A percentile compares a stretch with the other conserved stretches of the same genome.
Evolutionary conservation across 2,113 vertebrate species (phyloP).

Genomic region (Nesoenas mayeri): DNA sequence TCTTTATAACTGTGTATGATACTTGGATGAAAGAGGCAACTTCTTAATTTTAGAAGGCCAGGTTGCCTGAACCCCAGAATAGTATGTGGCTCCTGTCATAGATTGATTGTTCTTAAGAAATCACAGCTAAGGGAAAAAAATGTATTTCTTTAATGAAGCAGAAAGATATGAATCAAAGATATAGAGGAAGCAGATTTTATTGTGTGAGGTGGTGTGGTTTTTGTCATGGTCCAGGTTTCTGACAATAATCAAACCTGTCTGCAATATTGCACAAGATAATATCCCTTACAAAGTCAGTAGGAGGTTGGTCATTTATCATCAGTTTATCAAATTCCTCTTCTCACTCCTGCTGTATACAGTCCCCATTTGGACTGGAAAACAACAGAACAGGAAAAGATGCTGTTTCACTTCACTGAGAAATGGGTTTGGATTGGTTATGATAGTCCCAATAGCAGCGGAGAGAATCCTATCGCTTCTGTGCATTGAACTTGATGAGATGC

Average conservation of each 20-base stretch:
- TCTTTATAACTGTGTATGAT: not conserved
- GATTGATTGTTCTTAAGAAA: not conserved
- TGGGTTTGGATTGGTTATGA: not conserved
- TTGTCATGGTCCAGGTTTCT: not conserved
- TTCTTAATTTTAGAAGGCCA: not conserved
- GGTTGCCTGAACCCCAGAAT: not conserved
- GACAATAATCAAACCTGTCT: not conserved
- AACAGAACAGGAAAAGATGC: not conserved
- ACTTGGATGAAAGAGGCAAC: not conserved
- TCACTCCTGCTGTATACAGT: not conserved
- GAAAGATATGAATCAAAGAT: not conserved
- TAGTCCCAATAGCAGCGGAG: not conserved
- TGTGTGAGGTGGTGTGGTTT: not conserved
- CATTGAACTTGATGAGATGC: not conserved
- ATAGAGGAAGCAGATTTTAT: not conserved
- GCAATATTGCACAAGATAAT: not conserved
- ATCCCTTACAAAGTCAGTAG: not conserved
- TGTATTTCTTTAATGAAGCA: slow-evolving; percentile 14
- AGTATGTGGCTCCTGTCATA: not conserved
- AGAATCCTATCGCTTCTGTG: slow-evolving; percentile 31
- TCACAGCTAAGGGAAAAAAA: not conserved
- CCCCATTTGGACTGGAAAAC: not conserved
- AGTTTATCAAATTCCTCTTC: slow-evolving; percentile 1
- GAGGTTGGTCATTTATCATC: slow-evolving; percentile 28
- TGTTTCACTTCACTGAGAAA: not conserved